Base-by-base conservation (phyloP, 2,113 vertebrate species). In the Oenanthe melanoleuca region DNA sequence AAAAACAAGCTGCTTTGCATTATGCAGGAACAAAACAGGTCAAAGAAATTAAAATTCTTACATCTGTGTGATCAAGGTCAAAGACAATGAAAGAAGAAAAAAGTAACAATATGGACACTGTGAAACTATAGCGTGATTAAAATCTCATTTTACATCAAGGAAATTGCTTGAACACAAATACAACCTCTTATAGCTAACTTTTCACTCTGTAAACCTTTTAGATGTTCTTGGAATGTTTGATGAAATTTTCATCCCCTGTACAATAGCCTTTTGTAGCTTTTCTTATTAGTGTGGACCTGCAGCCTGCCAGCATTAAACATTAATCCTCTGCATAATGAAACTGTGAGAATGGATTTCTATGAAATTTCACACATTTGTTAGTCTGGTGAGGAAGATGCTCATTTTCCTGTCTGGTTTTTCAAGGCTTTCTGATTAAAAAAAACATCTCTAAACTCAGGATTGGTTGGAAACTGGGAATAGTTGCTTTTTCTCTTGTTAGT, bases 311-410 rank as follows among this genome's bases (percentile, higher is more conserved):
- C 88, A 95, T 96, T 96, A 96, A 97, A 96, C 90, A 96, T 97
- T 97, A 97, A 97, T 96, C 75, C 93, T 82, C 83, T 71, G 45
- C 61, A 92, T 96, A 95, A 97, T 95, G 93, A 97, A 97, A 96
- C 71, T 81, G 72, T 90, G 92, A 97, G 95, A 97, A 66, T 94
- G 80, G 64, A 95, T 97, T 92, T 95, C 86, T 89, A 79, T 67
- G 47, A 97, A 97, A 96, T 97, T 96, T 97, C 88, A 45, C 90
- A 96, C 88, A 87, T 97, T 96, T 97, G 57, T 78, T 93, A 95
- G 78, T 84, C 90, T 93, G 70, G 26, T 92, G 83, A 97, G 70
- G 83, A 94, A 95, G 88, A 96, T 84, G 67, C 77, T 97, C 85
- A 95, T 96, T 97, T 97, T 95, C 80, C 81, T 57, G 66, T 69